Conservation (phyloP, 2,113 vertebrate species). For the human region DNA sequence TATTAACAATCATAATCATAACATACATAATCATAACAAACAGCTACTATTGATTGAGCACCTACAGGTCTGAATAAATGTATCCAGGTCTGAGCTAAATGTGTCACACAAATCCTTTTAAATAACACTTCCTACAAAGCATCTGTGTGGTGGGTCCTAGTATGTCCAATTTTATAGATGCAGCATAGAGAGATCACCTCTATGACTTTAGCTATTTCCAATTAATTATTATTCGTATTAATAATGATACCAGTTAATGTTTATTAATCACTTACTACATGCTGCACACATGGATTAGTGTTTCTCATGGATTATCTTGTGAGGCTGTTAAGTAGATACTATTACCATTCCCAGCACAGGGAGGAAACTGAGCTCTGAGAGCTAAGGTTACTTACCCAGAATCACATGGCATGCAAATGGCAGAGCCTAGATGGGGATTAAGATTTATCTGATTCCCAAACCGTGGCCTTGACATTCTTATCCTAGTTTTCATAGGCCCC, state of each 20-base stretch:
- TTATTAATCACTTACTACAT: slow-evolving; percentile 23
- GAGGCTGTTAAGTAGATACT: not conserved
- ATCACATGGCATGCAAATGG: not conserved
- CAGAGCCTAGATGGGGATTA: not conserved
- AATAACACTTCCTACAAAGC: not conserved
- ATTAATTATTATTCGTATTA: slow-evolving; percentile 15
- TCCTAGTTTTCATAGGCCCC: not conserved
- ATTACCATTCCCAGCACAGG: not conserved
- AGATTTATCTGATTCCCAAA: not conserved
- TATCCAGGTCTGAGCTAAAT: not conserved
- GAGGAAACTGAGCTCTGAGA: not conserved
- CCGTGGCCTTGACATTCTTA: not conserved
- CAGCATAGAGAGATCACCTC: not conserved
- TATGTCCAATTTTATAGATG: not conserved
- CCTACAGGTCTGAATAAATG: no score
- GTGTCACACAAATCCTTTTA: not conserved
- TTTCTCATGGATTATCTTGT: not conserved
- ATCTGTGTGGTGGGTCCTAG: not conserved
- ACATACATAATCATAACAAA: not conserved
- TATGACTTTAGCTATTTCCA: not conserved
- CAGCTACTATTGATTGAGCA: not conserved
- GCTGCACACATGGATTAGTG: not conserved
- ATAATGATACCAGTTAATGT: not conserved
- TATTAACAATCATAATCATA: not conserved
- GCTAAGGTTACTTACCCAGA: not conserved